Evolutionary conservation across 2,113 vertebrate species (phyloP).

Genomic region (Tauraco erythrolophus): DNA sequence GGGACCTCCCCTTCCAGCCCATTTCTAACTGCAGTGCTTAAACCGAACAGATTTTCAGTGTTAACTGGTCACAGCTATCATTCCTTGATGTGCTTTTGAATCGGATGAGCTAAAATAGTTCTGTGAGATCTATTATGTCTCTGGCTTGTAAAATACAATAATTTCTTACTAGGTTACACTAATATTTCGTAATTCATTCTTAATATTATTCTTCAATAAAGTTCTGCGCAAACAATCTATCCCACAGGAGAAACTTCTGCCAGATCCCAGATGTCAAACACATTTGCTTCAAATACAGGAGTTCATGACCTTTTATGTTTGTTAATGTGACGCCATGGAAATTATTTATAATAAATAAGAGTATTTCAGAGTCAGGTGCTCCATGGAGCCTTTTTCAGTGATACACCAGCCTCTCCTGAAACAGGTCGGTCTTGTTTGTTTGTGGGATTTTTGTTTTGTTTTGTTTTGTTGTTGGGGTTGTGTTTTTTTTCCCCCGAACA

Average conservation of each 20-base stretch:
- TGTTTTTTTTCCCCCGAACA: background rate
- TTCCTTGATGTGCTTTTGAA: slow-evolving; percentile 32
- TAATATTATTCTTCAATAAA: slow-evolving; percentile 74
- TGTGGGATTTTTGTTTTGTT: background rate
- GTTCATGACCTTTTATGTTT: slow-evolving; percentile 75
- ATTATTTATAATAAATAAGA: slow-evolving; percentile 70
- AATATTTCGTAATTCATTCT: slow-evolving; percentile 72
- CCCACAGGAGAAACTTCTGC: slow-evolving; percentile 71
- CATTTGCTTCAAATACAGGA: slow-evolving; percentile 73
- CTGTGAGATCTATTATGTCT: slow-evolving; percentile 52
- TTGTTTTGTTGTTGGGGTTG: no score
- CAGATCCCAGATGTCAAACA: slow-evolving; percentile 77
- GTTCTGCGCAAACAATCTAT: slow-evolving; percentile 70
- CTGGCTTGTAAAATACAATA: slow-evolving; percentile 50
- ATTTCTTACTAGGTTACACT: slow-evolving; percentile 72
- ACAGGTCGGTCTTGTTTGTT: slow-evolving; percentile 48
- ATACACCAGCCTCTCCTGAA: slow-evolving; percentile 37
- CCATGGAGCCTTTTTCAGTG: slow-evolving; percentile 5
- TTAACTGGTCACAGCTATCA: background rate
- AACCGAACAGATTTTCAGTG: background rate
- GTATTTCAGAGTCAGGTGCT: slow-evolving; percentile 44
- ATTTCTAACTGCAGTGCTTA: background rate
- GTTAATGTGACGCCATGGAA: slow-evolving; percentile 70
- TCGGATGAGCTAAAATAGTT: slow-evolving; percentile 17
- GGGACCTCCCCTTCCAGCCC: background rate